phyloP scores from a whole-genome alignment of 2,113 vertebrate species.

The Megalops atlanticus region DNA sequence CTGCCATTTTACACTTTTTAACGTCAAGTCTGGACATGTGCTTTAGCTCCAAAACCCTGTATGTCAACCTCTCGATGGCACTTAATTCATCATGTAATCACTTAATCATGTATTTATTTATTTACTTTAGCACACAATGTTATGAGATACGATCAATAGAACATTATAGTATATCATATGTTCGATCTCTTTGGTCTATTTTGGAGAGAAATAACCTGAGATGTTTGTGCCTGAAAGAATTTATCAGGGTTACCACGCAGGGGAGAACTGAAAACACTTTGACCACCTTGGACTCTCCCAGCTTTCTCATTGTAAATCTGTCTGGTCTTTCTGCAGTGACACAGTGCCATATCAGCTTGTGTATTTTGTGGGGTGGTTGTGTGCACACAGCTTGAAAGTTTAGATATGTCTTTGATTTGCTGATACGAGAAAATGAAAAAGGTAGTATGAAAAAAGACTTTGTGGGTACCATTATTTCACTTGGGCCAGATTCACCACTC shows the following conservation, averaged over 20 bases:
- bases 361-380: slow-evolving; percentile 54
- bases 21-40: too few species aligned
- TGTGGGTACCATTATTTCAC: too few species aligned
- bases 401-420: background rate
- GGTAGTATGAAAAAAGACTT: too few species aligned
- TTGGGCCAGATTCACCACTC: too few species aligned
- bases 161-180: too few species aligned
- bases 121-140: too few species aligned
- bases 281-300: slow-evolving; percentile 50
- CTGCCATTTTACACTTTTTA: too few species aligned
- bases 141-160: too few species aligned
- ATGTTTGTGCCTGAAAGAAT: slow-evolving; percentile 56
- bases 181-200: too few species aligned
- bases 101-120: too few species aligned
- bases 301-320: slow-evolving; percentile 40
- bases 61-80: background rate
- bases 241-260: slow-evolving; percentile 61
- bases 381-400: slow-evolving; percentile 50
- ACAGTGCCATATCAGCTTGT: slow-evolving; percentile 50
- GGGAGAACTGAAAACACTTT: slow-evolving; percentile 65
- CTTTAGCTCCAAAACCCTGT: background rate
- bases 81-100: too few species aligned
- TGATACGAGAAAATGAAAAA: background rate
- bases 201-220: slow-evolving; percentile 68
- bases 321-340: slow-evolving; percentile 45